Percentiles rank a stretch among this genome's conserved stretches.
phyloP scores from a whole-genome alignment of 2,888 invertebrate genomes.

The Entomobrya multifasciata region DNA sequence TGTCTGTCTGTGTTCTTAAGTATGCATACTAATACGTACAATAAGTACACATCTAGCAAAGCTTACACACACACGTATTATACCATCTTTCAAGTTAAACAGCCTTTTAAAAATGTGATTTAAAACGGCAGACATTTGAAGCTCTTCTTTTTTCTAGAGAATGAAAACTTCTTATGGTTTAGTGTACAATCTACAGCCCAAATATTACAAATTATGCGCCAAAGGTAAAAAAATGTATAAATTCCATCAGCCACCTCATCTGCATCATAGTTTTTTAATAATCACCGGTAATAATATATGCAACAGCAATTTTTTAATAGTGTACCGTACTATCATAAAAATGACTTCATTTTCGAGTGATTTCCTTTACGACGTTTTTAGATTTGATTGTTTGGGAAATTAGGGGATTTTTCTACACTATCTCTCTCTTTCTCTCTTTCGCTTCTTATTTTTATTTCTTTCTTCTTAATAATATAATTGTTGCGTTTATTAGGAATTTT shows the following conservation, averaged over 20 bases:
- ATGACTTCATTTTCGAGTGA: no score
- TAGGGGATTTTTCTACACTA: no score
- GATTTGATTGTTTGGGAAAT: no score
- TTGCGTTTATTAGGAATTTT: background rate
- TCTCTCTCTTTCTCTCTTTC: no score
- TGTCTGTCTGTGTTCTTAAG: conserved; percentile 21
- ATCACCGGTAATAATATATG: no score
- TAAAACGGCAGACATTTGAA: background rate
- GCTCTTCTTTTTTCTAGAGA: background rate
- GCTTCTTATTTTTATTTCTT: background rate
- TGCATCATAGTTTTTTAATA: background rate
- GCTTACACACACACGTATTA: conserved; percentile 3
- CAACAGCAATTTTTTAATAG: no score
- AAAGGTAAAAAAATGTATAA: conserved; percentile 1
- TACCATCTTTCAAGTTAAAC: conserved; percentile 11
- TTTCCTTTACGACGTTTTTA: no score
- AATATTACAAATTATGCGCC: background rate
- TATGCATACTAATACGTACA: background rate
- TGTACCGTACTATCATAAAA: no score
- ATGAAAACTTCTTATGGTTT: background rate
- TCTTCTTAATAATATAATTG: background rate
- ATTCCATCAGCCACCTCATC: conserved; percentile 8
- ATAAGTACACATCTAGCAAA: background rate
- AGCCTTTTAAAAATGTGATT: background rate
- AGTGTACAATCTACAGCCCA: no score